Evolutionary conservation across 2,888 invertebrate genomes (phyloP).

Genomic region (Vannuccia rotundouncinata): DNA sequence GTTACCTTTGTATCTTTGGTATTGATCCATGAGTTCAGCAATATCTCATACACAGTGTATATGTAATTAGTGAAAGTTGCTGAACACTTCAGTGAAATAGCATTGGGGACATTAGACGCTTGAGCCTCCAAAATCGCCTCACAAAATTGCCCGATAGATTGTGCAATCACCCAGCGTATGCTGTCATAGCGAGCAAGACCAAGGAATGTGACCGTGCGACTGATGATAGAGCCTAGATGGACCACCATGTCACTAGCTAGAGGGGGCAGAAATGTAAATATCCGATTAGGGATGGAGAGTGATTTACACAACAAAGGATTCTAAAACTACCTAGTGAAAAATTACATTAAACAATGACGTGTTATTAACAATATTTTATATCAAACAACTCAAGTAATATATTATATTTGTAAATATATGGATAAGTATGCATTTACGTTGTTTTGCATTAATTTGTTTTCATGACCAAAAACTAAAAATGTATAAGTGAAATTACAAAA

Average conservation of each 20-base stretch:
- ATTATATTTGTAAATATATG: too few species aligned
- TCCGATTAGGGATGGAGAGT: too few species aligned
- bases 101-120: slow-evolving; percentile 59
- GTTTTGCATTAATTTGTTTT: too few species aligned
- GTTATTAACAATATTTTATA: too few species aligned
- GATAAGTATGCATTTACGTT: too few species aligned
- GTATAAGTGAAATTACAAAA: too few species aligned
- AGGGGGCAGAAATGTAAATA: too few species aligned
- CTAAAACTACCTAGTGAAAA: too few species aligned
- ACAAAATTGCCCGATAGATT: slow-evolving; percentile 70
- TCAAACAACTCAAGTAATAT: too few species aligned
- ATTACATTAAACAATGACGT: too few species aligned
- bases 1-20: slow-evolving; percentile 68
- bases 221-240: slow-evolving; percentile 74
- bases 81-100: slow-evolving; percentile 44
- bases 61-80: slow-evolving; percentile 72
- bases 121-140: slow-evolving; percentile 73
- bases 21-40: slow-evolving; percentile 76
- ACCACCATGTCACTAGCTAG: slow-evolving; percentile 71
- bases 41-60: slow-evolving; percentile 74
- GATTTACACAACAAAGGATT: too few species aligned
- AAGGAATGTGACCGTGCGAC: slow-evolving; percentile 73
- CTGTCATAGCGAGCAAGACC: slow-evolving; percentile 71
- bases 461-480: too few species aligned
- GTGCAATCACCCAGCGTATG: slow-evolving; percentile 71